Conservation (phyloP, 2,888 invertebrate species). For the Antheraea yamamai region DNA sequence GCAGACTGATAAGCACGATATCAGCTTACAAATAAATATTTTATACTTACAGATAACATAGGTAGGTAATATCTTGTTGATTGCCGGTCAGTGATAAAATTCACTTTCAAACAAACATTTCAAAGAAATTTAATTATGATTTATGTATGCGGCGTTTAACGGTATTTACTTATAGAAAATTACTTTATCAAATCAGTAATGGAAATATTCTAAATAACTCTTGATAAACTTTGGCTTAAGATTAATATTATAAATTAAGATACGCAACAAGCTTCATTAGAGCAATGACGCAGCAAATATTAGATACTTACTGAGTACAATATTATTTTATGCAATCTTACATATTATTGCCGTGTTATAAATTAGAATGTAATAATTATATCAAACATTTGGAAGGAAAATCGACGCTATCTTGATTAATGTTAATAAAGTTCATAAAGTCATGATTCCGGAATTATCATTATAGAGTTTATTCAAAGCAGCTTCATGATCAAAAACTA, state of each 20-base stretch:
- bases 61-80: not conserved
- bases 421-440: conserved; percentile 27
- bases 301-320: not conserved
- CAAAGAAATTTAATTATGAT: not conserved
- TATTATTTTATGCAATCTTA: not conserved
- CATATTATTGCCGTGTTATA: conserved; percentile 1
- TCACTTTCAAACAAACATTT: conserved; percentile 12
- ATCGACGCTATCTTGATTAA: conserved; percentile 29
- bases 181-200: conserved; percentile 9
- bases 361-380: conserved; percentile 10
- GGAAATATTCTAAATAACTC: not conserved
- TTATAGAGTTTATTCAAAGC: conserved; percentile 28
- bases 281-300: not conserved
- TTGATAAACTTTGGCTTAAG: not conserved
- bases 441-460: conserved; percentile 26
- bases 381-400: not conserved
- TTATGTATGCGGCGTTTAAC: not conserved
- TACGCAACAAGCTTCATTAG: not conserved
- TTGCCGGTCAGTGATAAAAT: conserved; percentile 9
- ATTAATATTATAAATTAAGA: not conserved
- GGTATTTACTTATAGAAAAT: not conserved
- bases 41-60: conserved; percentile 17
- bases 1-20: conserved; percentile 51
- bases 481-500: conserved; percentile 29
- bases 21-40: conserved; percentile 44